Evolutionary conservation across 2,113 vertebrate species (phyloP), one percentile per base, ranked within the genome.

Genomic region (Chloebia gouldiae): DNA sequence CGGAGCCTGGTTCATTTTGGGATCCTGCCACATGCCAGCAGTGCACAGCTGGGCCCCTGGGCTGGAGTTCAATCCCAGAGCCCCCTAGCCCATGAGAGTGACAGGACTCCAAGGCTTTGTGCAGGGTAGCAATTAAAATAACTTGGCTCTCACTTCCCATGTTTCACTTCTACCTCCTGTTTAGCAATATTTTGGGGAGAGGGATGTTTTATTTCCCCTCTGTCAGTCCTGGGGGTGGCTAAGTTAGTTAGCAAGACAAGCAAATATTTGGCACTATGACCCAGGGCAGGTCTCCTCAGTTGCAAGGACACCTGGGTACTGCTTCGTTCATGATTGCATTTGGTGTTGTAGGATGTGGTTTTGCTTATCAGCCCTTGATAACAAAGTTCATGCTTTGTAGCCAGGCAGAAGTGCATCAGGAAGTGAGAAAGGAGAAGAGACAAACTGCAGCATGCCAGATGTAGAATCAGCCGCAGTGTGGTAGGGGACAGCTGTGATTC

Each of bases 381-480:
- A 63, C 95, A 96, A 97, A 93, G 94, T 95, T 96, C 95, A 61
- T 13, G 51, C n/a, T 79, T 47, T 44, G 72, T 6, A 60, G 77
- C n/a, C 49, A 70, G 56, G 30, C 76, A 85, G 72, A 81, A 88
- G 45, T 10, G 15, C 50, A 28, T 84, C 81, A 89, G 93, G 93
- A 97, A 94, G 87, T 89, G 83, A 84, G 77, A 87, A 79, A 88
- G 66, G 47, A 87, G 68, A 27, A 59, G 24, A 72, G 69, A 59
- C 20, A 57, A 64, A 47, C 70, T 73, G 59, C 76, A 66, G 68
- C n/a, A 1, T 15, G 44, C 47, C 69, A 65, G 56, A 42, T 5
- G 4, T 8, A 78, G 77, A 80, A 42, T 30, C 73, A 56, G 70
- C 39, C 16, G 1, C 1, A 6, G 42, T 0, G 1, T 0, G 0